Evolutionary conservation across 2,888 invertebrate genomes (phyloP).

Genomic region (Drosophila paucipuncta): DNA sequence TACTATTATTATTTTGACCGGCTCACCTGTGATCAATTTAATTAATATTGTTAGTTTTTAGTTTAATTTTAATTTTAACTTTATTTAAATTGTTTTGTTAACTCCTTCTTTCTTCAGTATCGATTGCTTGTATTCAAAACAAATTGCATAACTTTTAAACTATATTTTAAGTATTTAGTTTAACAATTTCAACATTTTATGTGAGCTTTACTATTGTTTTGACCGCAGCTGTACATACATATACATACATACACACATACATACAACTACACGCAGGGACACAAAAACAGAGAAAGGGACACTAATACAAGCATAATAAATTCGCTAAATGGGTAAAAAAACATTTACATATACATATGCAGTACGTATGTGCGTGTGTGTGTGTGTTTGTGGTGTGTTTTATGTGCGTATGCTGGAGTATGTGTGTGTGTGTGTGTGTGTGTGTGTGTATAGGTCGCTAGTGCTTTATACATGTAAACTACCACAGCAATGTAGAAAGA

Average conservation of each 20-base stretch:
- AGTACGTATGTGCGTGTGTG: background rate
- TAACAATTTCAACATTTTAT: background rate
- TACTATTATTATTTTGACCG: background rate
- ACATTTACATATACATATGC: constrained; percentile 57
- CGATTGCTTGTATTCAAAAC: background rate
- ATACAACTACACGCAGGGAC: constrained; percentile 42
- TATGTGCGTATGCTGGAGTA: constrained; percentile 6
- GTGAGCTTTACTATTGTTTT: background rate
- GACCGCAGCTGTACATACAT: background rate
- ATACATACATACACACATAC: constrained; percentile 16
- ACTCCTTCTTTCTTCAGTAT: background rate
- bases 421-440: constrained; percentile 6
- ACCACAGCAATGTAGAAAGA: constrained; percentile 17
- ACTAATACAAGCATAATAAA: constrained; percentile 69
- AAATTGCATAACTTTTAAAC: background rate
- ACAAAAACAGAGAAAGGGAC: constrained; percentile 46
- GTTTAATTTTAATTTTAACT: background rate
- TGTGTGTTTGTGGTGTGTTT: constrained; percentile 11
- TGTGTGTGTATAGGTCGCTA: constrained; percentile 5
- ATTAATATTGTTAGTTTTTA: background rate
- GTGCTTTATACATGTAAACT: constrained; percentile 20
- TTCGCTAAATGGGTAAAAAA: constrained; percentile 73
- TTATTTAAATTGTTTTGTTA: background rate
- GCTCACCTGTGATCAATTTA: background rate
- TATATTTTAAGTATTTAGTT: background rate